Evolutionary conservation across 2,888 invertebrate genomes (phyloP).

Genomic region (Nephrotoma flavescens): DNA sequence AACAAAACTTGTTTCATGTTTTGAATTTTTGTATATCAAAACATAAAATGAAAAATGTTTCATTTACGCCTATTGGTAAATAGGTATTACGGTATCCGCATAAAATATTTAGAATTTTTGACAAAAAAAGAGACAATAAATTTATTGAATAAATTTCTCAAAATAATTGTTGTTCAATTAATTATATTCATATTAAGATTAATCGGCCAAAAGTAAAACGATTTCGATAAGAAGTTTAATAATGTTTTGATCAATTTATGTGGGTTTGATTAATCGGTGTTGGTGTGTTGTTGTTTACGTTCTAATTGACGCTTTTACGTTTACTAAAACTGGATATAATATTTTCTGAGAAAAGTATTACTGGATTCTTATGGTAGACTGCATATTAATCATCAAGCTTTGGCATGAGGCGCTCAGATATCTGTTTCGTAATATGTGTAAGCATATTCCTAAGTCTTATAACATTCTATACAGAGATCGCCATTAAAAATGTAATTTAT

Average conservation of each 20-base stretch:
- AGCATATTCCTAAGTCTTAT: no score
- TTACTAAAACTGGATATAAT: neutral
- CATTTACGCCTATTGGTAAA: no score
- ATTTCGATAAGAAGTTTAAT: neutral
- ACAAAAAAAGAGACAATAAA: no score
- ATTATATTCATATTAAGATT: neutral
- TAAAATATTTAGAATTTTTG: no score
- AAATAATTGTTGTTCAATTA: neutral
- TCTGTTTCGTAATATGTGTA: no score
- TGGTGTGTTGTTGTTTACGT: neutral
- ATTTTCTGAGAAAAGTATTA: neutral
- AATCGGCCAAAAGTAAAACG: neutral
- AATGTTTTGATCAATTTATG: neutral
- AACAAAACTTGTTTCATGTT: neutral
- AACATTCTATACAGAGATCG: no score
- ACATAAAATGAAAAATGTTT: no score
- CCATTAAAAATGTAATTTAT: neutral
- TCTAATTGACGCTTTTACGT: neutral
- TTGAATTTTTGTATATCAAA: neutral
- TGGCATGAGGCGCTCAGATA: no score
- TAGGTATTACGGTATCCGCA: no score
- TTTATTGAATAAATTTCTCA: no score
- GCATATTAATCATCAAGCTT: no score
- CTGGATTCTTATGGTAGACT: no score
- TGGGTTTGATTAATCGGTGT: neutral